phyloP scores from a whole-genome alignment of 2,113 vertebrate genomes.

The Benitochromis conjunctus region DNA sequence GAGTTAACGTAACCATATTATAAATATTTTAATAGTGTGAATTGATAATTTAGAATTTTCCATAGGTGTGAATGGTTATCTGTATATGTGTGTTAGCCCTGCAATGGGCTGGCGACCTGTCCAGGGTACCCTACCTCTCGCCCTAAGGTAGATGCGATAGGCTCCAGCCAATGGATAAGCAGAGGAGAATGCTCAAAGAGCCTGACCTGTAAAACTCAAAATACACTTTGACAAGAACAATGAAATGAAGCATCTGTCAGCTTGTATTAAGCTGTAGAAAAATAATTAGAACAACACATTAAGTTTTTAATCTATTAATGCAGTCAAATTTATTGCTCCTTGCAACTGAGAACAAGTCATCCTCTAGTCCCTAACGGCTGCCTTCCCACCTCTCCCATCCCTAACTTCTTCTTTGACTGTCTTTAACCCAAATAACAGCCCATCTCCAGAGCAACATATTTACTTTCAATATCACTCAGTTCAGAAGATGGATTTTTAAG shows the following conservation, averaged over 20 bases:
- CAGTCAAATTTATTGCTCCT: background rate
- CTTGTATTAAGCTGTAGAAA: background rate
- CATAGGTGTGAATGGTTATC: background rate
- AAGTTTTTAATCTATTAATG: background rate
- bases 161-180: background rate
- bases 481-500: conserved; percentile 5
- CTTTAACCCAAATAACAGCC: background rate
- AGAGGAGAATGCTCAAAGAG: background rate
- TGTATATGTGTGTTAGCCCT: background rate
- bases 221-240: background rate
- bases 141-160: background rate
- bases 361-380: background rate
- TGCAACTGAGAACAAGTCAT: background rate
- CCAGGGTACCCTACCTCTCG: background rate
- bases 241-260: background rate
- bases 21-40: background rate
- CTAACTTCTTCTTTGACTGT: background rate
- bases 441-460: background rate
- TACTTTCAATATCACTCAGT: background rate
- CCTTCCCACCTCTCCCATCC: background rate
- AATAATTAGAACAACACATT: background rate
- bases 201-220: background rate
- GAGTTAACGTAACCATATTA: background rate
- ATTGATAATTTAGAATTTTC: background rate
- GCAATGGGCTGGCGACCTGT: background rate